phyloP scores from a whole-genome alignment of 2,888 invertebrate species.

The Eupithecia vulgata region DNA sequence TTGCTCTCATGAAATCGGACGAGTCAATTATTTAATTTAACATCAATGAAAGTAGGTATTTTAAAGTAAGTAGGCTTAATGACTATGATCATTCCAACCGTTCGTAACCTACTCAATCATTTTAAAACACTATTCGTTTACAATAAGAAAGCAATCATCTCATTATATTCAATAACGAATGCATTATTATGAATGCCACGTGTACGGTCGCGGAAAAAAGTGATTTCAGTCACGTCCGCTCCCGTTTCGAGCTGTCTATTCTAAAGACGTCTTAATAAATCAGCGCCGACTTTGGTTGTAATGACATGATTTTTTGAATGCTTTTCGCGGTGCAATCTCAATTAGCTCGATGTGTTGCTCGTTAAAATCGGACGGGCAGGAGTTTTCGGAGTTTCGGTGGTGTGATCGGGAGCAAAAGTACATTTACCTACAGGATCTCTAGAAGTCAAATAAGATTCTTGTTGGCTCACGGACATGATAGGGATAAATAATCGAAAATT shows the following conservation, averaged over 20 bases:
- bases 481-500: neutral
- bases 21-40: neutral
- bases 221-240: constrained; percentile 54
- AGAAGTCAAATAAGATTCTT: neutral
- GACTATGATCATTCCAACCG: constrained; percentile 3
- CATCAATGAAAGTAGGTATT: neutral
- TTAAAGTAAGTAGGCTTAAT: neutral
- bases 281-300: constrained; percentile 76
- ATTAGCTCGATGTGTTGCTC: constrained; percentile 80
- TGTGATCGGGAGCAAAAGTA: constrained; percentile 54
- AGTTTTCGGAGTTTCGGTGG: constrained; percentile 55
- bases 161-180: constrained; percentile 34
- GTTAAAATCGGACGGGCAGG: constrained; percentile 73
- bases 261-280: constrained; percentile 76
- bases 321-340: constrained; percentile 78
- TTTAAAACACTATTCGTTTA: constrained; percentile 9
- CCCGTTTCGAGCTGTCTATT: constrained; percentile 75
- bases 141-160: constrained; percentile 27
- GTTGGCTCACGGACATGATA: neutral
- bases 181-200: constrained; percentile 42
- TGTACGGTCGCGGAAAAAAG: constrained; percentile 56
- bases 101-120: constrained; percentile 8
- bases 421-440: neutral
- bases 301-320: constrained; percentile 77
- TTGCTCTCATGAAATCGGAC: neutral